Conservation (phyloP, 2,888 invertebrate genomes). For the Drosophila suboccidentalis region DNA sequence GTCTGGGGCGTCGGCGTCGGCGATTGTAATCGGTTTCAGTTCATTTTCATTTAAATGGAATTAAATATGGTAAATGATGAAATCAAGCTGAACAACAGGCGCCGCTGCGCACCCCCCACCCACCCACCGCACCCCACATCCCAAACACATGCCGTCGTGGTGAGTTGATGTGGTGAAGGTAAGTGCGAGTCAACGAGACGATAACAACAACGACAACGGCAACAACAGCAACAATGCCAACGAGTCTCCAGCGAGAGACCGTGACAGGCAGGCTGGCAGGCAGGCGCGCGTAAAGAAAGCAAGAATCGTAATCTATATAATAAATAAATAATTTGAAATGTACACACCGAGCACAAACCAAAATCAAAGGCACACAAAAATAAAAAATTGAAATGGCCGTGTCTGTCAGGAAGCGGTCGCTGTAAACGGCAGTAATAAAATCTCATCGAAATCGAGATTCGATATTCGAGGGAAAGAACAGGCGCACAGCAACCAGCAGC, state of each 20-base stretch:
- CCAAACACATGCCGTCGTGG: constrained; percentile 35
- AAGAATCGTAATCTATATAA: constrained; percentile 73
- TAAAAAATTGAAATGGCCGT: constrained; percentile 43
- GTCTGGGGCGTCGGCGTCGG: constrained; percentile 55
- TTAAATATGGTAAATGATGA: constrained; percentile 80
- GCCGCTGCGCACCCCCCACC: constrained; percentile 1
- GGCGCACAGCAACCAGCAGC: constrained; percentile 78
- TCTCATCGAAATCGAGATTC: constrained; percentile 85
- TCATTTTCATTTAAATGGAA: constrained; percentile 80
- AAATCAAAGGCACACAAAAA: constrained; percentile 26
- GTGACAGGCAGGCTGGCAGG: constrained; percentile 28
- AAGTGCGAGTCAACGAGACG: constrained; percentile 70
- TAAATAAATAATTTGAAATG: constrained; percentile 75
- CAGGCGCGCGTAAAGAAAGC: constrained; percentile 50
- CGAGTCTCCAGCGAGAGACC: constrained; percentile 46
- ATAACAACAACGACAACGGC: constrained; percentile 42
- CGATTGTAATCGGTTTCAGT: constrained; percentile 79
- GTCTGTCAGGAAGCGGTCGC: constrained; percentile 40
- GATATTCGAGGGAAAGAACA: constrained; percentile 85
- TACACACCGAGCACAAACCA: constrained; percentile 33
- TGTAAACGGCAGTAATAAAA: constrained; percentile 67
- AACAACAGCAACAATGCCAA: constrained; percentile 65
- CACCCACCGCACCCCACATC: neutral
- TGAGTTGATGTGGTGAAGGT: constrained; percentile 74
- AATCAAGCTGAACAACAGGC: constrained; percentile 64